These are phyloP conservation scores for Conus canariensis DNA, from an alignment of 2,888 invertebrate species.

Conservation along the genomic window DNA sequence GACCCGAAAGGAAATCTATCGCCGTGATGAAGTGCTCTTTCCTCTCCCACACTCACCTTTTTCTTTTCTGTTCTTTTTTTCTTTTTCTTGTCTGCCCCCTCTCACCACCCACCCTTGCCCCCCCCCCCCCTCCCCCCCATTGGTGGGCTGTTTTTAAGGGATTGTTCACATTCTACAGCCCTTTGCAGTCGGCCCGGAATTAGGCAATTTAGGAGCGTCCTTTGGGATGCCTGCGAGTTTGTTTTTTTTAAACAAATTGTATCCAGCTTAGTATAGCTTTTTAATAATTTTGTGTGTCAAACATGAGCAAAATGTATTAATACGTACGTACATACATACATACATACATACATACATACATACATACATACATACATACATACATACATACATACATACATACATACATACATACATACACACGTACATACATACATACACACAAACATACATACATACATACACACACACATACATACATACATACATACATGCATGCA, in stretches of 20 bases:
- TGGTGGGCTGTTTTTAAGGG: not conserved
- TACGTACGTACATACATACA: not conserved
- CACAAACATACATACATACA: not conserved
- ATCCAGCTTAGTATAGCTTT: too few relatives aligned
- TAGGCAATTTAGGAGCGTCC: too few relatives aligned
- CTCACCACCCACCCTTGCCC: not conserved
- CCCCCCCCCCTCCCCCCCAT: not conserved
- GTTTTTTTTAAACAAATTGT: not conserved
- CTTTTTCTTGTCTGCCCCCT: not conserved
- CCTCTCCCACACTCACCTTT: not conserved
- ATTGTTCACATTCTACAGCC: not conserved
- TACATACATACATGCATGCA: not conserved
- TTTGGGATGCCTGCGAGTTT: too few relatives aligned
- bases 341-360: not conserved
- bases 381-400: not conserved
- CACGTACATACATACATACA: not conserved
- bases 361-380: not conserved
- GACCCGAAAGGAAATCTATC: too few relatives aligned
- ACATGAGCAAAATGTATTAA: not conserved
- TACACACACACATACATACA: not conserved
- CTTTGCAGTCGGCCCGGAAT: not conserved
- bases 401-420: not conserved
- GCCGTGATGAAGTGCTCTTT: not conserved
- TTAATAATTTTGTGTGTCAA: not conserved
- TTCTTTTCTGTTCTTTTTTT: not conserved